A percentile compares a stretch with the other conserved stretches of the same genome.
phyloP scores from a whole-genome alignment of 2,797 vertebrate species.

The Discoglossus pictus region DNA sequence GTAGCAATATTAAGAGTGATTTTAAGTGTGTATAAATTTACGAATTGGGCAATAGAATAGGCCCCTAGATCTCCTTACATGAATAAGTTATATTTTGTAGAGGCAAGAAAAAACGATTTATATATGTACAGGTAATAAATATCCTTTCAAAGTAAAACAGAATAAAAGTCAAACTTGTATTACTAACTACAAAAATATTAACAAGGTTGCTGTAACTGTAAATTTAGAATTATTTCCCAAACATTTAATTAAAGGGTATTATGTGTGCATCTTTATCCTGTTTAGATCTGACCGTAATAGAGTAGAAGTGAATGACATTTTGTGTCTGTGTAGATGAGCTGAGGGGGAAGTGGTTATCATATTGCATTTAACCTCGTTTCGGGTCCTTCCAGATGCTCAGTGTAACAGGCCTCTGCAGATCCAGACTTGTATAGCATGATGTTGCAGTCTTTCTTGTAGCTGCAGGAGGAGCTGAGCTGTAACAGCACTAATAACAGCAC shows the following conservation, averaged over 20 bases:
- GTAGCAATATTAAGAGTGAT: too few species aligned
- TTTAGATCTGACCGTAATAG: background rate
- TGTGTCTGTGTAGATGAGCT: background rate
- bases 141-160: too few species aligned
- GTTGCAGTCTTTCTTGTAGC: slow-evolving; percentile 41
- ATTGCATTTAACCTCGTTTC: slow-evolving; percentile 37
- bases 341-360: slow-evolving; percentile 36
- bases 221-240: too few species aligned
- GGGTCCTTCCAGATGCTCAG: slow-evolving; percentile 29
- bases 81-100: too few species aligned
- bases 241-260: slow-evolving; percentile 1
- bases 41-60: too few species aligned
- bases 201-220: too few species aligned
- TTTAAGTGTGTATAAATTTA: too few species aligned
- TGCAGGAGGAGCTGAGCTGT: slow-evolving; percentile 36
- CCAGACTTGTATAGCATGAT: slow-evolving; percentile 41
- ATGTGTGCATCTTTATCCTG: slow-evolving; percentile 4
- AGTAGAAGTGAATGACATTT: background rate
- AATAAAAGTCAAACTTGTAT: too few species aligned
- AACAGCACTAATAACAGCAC: slow-evolving; percentile 21
- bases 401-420: slow-evolving; percentile 46
- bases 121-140: too few species aligned
- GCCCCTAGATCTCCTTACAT: too few species aligned
- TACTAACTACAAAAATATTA: too few species aligned
- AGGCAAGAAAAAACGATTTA: too few species aligned